Base-by-base conservation (phyloP, 1,140 invertebrate genomes). In the Conopomorpha cramerella region DNA sequence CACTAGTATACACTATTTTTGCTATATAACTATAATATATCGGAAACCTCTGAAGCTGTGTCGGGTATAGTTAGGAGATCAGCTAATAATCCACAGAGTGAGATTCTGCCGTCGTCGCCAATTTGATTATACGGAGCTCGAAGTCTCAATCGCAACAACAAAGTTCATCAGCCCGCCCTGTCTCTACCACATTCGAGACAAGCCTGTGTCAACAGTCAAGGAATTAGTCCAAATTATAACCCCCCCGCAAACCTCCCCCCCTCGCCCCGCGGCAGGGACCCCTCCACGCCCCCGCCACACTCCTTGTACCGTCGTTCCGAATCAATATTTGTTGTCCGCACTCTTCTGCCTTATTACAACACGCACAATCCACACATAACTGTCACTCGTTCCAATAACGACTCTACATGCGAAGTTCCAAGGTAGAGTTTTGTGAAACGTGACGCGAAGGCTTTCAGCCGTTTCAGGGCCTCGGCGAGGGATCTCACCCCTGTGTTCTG, bases 311-410 rank as follows among this genome's bases (percentile, higher is more conserved):
- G 52, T 51, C 29, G 45, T 49, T 46, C 51, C 63, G 63, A 74
- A 74, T 74, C 70, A 74, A 74, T 74, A 74, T 74, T 74, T 74
- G 66, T 71, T 61, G 70, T 71, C 70, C 66, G 66, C 53, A 66
- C 70, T 74, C 70, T 74, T 74, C 70, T 74, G 61, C 61, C 61
- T 68, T 71, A 62, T 66, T 68, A 71, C 56, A 64, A 68, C 66
- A 74, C 66, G 70, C 70, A 71, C 63, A 56, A 70, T 58, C 44
- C 60, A 56, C 57, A 66, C 61, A 52, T 48, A 51, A 45, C n/a
- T 49, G 27, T 16, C 26, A 10, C 40, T 10, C 8, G 10, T 2
- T 8, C 3, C 17, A 42, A 25, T 8, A 12, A 3, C 57, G 46
- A 43, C n/a, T 40, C 3, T 23, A 6, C 19, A 23, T 23, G 19